Base-by-base conservation (phyloP, 2,888 invertebrate species). In the Notodonta ziczac region DNA sequence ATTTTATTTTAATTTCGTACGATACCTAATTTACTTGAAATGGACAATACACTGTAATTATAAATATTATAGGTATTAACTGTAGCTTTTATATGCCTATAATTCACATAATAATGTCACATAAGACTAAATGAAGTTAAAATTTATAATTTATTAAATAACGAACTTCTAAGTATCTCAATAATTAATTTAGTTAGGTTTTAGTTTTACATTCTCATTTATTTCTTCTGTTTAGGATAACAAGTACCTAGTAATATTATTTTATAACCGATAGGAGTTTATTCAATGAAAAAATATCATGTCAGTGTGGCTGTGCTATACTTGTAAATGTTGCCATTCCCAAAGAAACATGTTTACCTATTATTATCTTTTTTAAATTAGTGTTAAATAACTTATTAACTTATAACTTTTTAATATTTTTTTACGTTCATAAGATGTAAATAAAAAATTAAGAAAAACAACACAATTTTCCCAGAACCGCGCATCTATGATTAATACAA, bases 71-170 rank as follows among this genome's bases (percentile, higher is more conserved):
- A 35, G 24, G 52, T 51, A 39, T 39, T n/a, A 53, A 69, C 24
- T 54, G 66, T 80, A 82, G 80, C 77, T 82, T 81, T 81, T 82
- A 52, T 82, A 82, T 61, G 66, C 70, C 52, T 69, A 68, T 67
- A 61, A 61, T 54, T 61, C 39, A 58, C 62, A 53, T 46, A 39
- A 10, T n/a, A 46, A 10, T 42, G 1, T 42, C n/a, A 10, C 9
- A 2, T 42, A 42, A 42, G 10, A 42, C 10, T 42, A 7, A 40
- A 24, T 6, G 42, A 42, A 42, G 42, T 42, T 42, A 1, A 42
- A 10, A 7, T 40, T 42, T 35, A 35, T 35, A 35, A 35, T 35
- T 35, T 6, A 4, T 35, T 35, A 35, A 7, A 7, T 35, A 35
- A 5, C 35, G 12, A 42, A 42, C 4, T 10, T 10, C 42, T 42